Evolutionary conservation across 2,797 vertebrate genomes (phyloP), one percentile per base, ranked within the genome.

Genomic region (Choloepus didactylus): DNA sequence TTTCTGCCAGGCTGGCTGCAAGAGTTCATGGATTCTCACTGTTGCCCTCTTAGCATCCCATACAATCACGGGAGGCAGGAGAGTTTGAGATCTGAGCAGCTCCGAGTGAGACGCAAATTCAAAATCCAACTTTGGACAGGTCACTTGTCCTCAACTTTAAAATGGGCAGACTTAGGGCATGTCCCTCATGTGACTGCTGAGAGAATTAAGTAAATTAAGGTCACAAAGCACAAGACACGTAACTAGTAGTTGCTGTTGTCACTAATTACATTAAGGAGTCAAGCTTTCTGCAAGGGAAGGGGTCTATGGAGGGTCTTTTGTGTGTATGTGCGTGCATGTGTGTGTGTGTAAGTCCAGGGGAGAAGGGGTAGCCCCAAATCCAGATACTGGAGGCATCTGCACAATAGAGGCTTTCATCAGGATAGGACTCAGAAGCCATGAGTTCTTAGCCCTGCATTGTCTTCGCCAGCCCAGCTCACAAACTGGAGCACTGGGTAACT

Each of bases 401-500:
- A 66, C 73, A 49, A 0, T 6, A 38, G 56, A 44, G 41, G 41
- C 4, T 16, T 49, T 56, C 29, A 5, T 14, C 29, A 35, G 84
- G 19, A 69, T 81, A 9, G 0, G 23, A 11, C 27, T 41, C 23
- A 8, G 73, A 59, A 31, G 51, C 31, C 16, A 19, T 1, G 10
- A n/a, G n/a, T 25, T 51, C 29, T 69, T 3, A 9, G 31, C 5
- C 49, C 27, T 11, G 0, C 19, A 12, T 0, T 0, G 3, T 38
- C 54, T 31, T 46, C 14, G 67, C 59, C 54, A 64, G 59, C 38
- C 31, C 25, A 21, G 23, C 51, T 51, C 64, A 54, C 38, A 67
- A 27, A 44, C 46, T 66, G n/a, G n/a, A 23, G 31, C 9, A 4
- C 67, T 12, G 31, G 38, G 76, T 31, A 51, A 46, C 31, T 44